Conservation (phyloP, 2,888 invertebrate species). For the Zootermopsis nevadensis region DNA sequence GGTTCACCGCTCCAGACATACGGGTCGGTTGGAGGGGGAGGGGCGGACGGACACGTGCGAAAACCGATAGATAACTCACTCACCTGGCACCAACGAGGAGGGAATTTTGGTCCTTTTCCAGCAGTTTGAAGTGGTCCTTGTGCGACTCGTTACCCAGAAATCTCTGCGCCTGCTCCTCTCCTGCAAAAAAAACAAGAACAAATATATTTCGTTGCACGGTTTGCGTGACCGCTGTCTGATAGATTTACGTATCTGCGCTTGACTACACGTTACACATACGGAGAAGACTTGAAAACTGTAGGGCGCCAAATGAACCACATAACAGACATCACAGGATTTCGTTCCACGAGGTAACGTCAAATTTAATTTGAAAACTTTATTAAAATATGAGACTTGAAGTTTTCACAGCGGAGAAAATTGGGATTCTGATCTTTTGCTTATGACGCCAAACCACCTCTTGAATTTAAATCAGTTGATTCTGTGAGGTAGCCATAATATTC, state of each 20-base stretch:
- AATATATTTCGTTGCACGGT: not conserved
- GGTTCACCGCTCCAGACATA: no score
- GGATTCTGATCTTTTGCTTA: no score
- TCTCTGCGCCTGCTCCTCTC: slow-evolving; percentile 78
- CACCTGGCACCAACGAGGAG: slow-evolving; percentile 92
- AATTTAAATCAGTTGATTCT: no score
- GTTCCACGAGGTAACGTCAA: not conserved
- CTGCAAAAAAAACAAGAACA: slow-evolving; percentile 68
- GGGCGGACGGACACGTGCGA: not conserved
- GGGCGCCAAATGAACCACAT: not conserved
- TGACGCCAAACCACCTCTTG: no score
- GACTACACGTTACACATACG: not conserved
- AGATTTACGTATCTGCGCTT: not conserved
- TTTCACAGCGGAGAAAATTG: no score
- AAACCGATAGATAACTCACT: slow-evolving; percentile 56
- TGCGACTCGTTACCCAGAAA: slow-evolving; percentile 84
- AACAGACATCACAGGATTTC: not conserved
- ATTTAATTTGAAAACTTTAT: not conserved
- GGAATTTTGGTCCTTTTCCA: slow-evolving; percentile 87
- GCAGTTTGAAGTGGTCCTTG: slow-evolving; percentile 88
- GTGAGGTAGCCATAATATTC: no score
- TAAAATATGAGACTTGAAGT: no score
- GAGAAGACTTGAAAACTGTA: no score
- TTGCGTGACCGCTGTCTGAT: not conserved
- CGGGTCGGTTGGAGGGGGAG: no score